These are phyloP conservation scores for Hirtodrosophila duncani DNA, from an alignment of 2,888 invertebrate species.

Conservation along the genomic window DNA sequence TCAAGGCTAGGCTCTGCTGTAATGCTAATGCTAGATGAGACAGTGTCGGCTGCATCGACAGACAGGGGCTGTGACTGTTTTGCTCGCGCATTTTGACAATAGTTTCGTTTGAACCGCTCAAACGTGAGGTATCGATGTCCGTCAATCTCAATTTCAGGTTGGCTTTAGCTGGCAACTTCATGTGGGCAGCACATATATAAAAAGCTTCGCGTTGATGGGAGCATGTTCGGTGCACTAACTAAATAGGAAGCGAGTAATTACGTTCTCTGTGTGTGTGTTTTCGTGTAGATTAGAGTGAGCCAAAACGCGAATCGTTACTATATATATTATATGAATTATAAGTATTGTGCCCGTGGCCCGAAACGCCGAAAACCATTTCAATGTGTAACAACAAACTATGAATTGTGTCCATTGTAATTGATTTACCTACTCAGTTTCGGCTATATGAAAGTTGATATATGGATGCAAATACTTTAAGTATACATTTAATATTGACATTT, in stretches of 20 bases:
- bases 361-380: not conserved
- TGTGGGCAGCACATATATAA: constrained; percentile 18
- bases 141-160: constrained; percentile 18
- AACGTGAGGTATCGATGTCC: constrained; percentile 24
- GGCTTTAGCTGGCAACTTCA: not conserved
- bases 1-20: constrained; percentile 39
- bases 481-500: not conserved
- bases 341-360: not conserved
- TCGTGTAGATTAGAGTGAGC: constrained; percentile 14
- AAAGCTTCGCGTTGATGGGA: constrained; percentile 25
- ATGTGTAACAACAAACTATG: not conserved
- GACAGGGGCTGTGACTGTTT: constrained; percentile 19
- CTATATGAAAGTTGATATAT: constrained; percentile 1
- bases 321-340: not conserved
- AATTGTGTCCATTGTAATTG: constrained; percentile 3
- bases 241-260: constrained; percentile 51
- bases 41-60: constrained; percentile 4
- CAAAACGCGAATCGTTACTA: constrained; percentile 9
- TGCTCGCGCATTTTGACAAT: constrained; percentile 18
- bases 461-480: not conserved
- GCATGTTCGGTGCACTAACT: constrained; percentile 11
- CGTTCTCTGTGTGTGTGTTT: constrained; percentile 10
- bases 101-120: constrained; percentile 47
- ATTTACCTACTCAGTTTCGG: not conserved
- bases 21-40: constrained; percentile 25